Percentiles rank a stretch among this genome's conserved stretches.
These are phyloP conservation scores for Araneus ventricosus DNA, from an alignment of 1,140 invertebrate species.

Conservation along the genomic window DNA sequence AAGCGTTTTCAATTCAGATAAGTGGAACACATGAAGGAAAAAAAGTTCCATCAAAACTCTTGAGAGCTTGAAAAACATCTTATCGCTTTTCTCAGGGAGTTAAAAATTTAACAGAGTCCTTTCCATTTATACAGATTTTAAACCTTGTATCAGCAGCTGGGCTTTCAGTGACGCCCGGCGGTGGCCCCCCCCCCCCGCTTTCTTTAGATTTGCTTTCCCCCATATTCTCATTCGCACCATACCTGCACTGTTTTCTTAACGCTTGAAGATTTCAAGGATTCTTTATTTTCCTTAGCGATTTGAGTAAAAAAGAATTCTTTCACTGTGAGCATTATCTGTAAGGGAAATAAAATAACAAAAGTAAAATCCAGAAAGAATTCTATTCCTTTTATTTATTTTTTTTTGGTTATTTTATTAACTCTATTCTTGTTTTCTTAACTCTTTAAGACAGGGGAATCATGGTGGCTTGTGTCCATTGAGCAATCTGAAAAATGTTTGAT, in stretches of 20 bases:
- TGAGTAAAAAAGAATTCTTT: neutral
- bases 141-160: neutral
- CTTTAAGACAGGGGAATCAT: neutral
- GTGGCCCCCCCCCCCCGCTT: neutral
- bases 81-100: constrained; percentile 46
- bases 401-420: neutral
- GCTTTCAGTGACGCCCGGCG: neutral
- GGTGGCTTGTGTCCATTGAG: neutral
- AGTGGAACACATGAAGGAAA: neutral
- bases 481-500: no score
- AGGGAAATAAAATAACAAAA: neutral
- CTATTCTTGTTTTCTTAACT: neutral
- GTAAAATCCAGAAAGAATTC: neutral
- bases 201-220: neutral
- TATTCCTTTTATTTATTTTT: neutral
- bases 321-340: neutral
- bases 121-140: neutral
- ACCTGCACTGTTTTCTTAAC: neutral
- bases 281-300: neutral
- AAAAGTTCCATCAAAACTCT: constrained; percentile 14
- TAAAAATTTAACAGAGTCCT: constrained; percentile 58
- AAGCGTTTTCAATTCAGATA: constrained; percentile 53
- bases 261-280: neutral
- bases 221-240: neutral
- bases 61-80: constrained; percentile 54